Base-by-base conservation (phyloP, 2,113 vertebrate species). In the Petrocephalus microphthalmus region DNA sequence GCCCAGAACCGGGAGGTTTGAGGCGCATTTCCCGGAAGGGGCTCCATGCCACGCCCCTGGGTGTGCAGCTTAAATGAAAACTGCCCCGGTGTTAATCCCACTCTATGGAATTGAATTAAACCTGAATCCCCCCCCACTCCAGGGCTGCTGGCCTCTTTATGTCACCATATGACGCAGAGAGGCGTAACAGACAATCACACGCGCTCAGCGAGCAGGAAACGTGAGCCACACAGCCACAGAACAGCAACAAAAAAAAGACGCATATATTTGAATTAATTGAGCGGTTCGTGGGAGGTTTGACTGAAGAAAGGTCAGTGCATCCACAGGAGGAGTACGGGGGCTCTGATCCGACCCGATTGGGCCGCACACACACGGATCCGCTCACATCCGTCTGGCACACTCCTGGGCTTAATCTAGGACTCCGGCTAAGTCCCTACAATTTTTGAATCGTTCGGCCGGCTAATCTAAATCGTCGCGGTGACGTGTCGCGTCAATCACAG, bases 291-390 rank as follows among this genome's bases (percentile, higher is more conserved):
- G 81, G 53, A 71, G 89, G 90, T 92, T 53, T 85, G 90, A 90
- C 92, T 90, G 90, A 90, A 81, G 91, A 92, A 92, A 92, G 90
- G 90, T 92, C 88, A 88, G 87, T 90, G 89, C 90, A 92, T 91
- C 90, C 89, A 89, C 87, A 89, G 78, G 86, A 87, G 84, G 51
- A 4, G 47, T 89, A 89, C 88, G 86, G 82, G 86, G 37, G 78
- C 67, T 88, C 90, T 92, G 91, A 92, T 92, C 90, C 88, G 86
- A 90, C 91, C 91, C 25, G 15, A 17, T 7, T 51, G 25, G 84
- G 84, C 84, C 83, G n/a, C 47, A 81, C 45, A 83, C 45, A 83
- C 7, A 1, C 3, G 7, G 45, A 83, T 47, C 45, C 19, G 45
- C 81, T 78, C 71, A 78, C 17, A 83, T 82, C 81, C 19, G 81